Base-by-base conservation (phyloP, 1,140 invertebrate species). In the Drosophila kurseongensis region DNA sequence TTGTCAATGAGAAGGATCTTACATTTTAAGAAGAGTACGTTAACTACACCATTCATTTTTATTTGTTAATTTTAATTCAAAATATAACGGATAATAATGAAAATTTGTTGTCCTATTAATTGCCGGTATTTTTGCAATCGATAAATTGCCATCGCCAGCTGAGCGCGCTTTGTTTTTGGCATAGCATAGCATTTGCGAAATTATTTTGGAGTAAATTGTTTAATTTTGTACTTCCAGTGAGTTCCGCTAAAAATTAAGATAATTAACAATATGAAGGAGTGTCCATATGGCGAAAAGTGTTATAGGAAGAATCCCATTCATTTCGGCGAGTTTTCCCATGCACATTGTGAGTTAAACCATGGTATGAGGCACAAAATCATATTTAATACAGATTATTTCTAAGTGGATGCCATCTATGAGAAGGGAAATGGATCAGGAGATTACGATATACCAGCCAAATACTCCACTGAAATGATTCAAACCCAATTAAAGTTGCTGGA, bases 251-350 rank as follows among this genome's bases (percentile, higher is more conserved):
- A 7, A 32, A 47, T 0, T 7, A 10, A 45, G 18, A 40, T 18
- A 9, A 23, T 10, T 27, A 56, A 8, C 35, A 80, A 74, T 6
- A 78, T 91, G 83, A 81, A 91, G 40, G 78, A 72, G 48, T 97
- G 96, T 92, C 94, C 93, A 51, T 96, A 96, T 89, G 95, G 94
- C 2, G 94, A 94, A 29, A 94, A 94, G 72, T 98, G 97, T 85
- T 98, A 97, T 80, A 93, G 97, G 71, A 94, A 95, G 77, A 98
- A 97, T 94, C 95, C 96, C 6, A 94, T 95, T 75, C 97, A 98
- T 93, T 96, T 97, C 55, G 93, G 93, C 47, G 95, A 97, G 91
- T 97, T 95, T 93, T 94, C 94, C 52, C 97, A 98, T 94, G 94
- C 95, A 6, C 95, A 96, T 84, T 94, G 96, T 97, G 94, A 93